A percentile compares a stretch with the other conserved stretches of the same genome.
Evolutionary conservation across 2,888 invertebrate genomes (phyloP).

Genomic region (Cataglyphis albicans): DNA sequence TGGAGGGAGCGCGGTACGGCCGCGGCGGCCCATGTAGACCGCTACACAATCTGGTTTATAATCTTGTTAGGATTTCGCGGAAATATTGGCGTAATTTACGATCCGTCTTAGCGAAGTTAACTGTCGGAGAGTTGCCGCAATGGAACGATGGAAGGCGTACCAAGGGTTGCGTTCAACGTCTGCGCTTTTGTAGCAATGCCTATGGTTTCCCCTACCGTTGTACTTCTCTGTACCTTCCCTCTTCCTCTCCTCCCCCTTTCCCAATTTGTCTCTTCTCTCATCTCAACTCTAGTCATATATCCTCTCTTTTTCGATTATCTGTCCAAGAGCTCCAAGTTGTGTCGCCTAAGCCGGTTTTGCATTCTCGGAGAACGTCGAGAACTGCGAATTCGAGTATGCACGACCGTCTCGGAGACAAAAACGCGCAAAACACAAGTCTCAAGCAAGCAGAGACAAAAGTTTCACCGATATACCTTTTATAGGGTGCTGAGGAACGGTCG

Average conservation of each 20-base stretch:
- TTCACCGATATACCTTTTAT: not conserved
- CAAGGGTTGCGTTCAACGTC: conserved; percentile 63
- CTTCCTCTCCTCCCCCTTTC: not conserved
- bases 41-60: conserved; percentile 85
- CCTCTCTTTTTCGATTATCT: conserved; percentile 37
- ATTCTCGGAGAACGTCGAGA: conserved; percentile 19
- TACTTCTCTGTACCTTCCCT: not conserved
- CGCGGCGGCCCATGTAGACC: conserved; percentile 58
- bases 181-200: conserved; percentile 54
- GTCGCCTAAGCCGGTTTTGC: conserved; percentile 20
- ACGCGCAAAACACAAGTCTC: conserved; percentile 11
- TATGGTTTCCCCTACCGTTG: conserved; percentile 18
- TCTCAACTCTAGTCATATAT: not conserved
- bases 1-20: conserved; percentile 46
- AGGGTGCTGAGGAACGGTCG: not conserved
- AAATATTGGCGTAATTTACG: conserved; percentile 86
- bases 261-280: not conserved
- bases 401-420: not conserved
- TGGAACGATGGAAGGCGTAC: conserved; percentile 50
- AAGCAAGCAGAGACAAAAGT: conserved; percentile 10
- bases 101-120: conserved; percentile 77
- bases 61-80: conserved; percentile 86
- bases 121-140: conserved; percentile 76
- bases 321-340: not conserved
- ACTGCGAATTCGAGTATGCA: conserved; percentile 10